Evolutionary conservation across 2,888 invertebrate species (phyloP).

Genomic region (Ditylenchus weischeri): DNA sequence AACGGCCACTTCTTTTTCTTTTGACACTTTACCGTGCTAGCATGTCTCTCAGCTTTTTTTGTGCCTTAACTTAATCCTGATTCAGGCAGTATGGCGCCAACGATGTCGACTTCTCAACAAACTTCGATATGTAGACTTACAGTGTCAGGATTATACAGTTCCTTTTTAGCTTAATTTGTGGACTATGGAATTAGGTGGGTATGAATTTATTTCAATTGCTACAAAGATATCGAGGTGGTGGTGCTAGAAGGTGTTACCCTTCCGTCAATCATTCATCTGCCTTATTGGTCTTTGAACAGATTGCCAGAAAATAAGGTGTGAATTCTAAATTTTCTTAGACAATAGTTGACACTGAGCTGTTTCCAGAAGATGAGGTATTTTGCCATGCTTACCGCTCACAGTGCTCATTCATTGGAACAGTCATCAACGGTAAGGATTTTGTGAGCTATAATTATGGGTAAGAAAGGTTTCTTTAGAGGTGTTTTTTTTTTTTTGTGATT

Average conservation of each 20-base stretch:
- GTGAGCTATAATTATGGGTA: background rate
- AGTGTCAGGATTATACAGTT: background rate
- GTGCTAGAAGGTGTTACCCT: conserved; percentile 3
- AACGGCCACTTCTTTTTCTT: too few relatives aligned
- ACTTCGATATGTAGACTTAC: background rate
- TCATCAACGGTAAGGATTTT: conserved; percentile 18
- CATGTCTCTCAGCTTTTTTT: too few relatives aligned
- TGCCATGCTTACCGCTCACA: conserved; percentile 14
- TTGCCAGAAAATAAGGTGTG: background rate
- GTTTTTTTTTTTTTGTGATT: too few relatives aligned
- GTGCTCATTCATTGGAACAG: conserved; percentile 7
- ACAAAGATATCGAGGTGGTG: conserved; percentile 1
- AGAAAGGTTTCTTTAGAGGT: background rate
- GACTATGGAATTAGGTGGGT: too few relatives aligned
- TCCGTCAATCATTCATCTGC: background rate
- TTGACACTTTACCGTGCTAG: too few relatives aligned
- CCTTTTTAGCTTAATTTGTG: background rate
- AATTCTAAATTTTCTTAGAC: background rate
- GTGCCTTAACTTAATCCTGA: background rate
- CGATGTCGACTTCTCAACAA: background rate
- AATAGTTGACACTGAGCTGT: background rate
- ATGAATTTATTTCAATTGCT: background rate
- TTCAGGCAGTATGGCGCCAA: conserved; percentile 12
- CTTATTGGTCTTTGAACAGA: background rate
- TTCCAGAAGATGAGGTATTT: conserved; percentile 12